Evolutionary conservation across 2,113 vertebrate genomes (phyloP), one percentile per base, ranked within the genome.

Genomic region (Leiothrix lutea): DNA sequence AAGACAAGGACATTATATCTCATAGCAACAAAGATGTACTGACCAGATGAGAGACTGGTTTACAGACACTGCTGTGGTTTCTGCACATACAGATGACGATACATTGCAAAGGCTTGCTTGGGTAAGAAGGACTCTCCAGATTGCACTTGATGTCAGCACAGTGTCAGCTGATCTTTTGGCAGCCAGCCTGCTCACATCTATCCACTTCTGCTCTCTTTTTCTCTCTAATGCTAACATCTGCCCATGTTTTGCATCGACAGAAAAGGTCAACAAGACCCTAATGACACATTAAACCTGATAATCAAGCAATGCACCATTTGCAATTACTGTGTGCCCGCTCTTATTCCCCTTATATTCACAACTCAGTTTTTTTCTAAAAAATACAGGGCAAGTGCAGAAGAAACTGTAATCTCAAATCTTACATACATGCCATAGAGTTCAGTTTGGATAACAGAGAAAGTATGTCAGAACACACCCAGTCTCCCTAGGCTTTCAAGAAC

Each of bases 191-290:
- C 66, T 88, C 62, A 6, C 5, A 60, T 86, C 58, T 78, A 75
- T 88, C 79, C 90, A 86, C 71, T 82, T 87, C 86, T 86, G 91
- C 80, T 94, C 70, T 85, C 82, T 61, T 62, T 62, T 87, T 9
- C 70, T 79, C 88, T 74, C 53, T 91, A 91, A 92, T 60, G 62
- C 35, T 72, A 96, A 88, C 94, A 94, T 93, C 90, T 93, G 87
- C 21, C 58, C 60, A 26, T 90, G 92, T 88, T 95, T 91, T 73
- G 42, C 65, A n/a, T 7, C 11, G 7, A 73, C 26, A 86, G 50
- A 89, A 88, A 94, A 86, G 81, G 85, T 93, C 85, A 93, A 65
- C 65, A 78, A 86, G 71, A 80, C 28, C 56, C 48, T 93, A 83
- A 92, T 64, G 47, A 78, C 33, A 80, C 20, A 48, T 78, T 83